Evolutionary conservation across 2,113 vertebrate genomes (phyloP).

Genomic region (Pontoporia blainvillei): DNA sequence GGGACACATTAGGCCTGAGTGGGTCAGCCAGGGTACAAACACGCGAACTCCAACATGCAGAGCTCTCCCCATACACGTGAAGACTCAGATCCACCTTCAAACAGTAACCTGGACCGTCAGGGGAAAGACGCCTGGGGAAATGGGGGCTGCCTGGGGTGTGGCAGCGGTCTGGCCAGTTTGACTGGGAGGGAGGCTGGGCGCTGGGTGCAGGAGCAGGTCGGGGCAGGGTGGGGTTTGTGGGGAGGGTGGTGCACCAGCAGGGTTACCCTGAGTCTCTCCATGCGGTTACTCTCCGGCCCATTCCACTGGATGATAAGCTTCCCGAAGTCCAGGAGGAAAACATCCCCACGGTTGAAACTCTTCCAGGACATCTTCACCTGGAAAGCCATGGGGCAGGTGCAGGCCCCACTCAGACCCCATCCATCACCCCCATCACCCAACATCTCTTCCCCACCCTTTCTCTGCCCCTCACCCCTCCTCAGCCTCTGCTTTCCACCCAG

Average conservation of each 20-base stretch:
- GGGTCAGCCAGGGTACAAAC: neutral
- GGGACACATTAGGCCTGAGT: neutral
- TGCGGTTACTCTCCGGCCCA: slow-evolving; percentile 85
- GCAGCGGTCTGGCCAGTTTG: neutral
- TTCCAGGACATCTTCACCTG: slow-evolving; percentile 91
- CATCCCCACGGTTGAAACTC: slow-evolving; percentile 89
- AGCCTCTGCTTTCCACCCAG: neutral
- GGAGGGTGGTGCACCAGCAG: no score
- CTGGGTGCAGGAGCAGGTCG: neutral
- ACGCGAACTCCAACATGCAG: accelerated
- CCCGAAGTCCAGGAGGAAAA: slow-evolving; percentile 90
- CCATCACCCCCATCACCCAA: neutral
- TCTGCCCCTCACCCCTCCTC: neutral
- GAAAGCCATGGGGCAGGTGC: neutral
- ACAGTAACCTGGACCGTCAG: accelerated
- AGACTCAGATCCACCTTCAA: neutral
- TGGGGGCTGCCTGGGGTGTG: accelerated
- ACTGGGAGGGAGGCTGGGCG: neutral
- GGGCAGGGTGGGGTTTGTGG: neutral
- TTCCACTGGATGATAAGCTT: slow-evolving; percentile 93
- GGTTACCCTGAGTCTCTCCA: slow-evolving; percentile 87
- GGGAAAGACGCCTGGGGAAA: neutral
- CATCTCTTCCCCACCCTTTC: neutral
- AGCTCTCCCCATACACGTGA: neutral
- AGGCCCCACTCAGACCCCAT: neutral